phyloP scores from a whole-genome alignment of 2,113 vertebrate genomes.

The Dicaeum eximium region DNA sequence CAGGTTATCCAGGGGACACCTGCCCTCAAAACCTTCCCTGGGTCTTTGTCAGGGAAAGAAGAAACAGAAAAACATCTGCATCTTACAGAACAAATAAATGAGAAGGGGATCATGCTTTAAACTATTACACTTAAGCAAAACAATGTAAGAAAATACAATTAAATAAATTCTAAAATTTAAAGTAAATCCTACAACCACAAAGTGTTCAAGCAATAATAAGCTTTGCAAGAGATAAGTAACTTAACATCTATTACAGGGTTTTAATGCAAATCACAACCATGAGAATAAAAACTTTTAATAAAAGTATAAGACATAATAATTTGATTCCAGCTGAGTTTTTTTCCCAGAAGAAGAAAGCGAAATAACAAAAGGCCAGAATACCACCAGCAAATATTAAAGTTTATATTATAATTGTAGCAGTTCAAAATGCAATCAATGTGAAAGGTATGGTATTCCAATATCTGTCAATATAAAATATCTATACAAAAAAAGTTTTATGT shows the following conservation, averaged over 20 bases:
- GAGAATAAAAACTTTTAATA: background rate
- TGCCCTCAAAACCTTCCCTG: background rate
- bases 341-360: background rate
- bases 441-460: background rate
- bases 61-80: background rate
- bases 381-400: background rate
- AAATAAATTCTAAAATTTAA: background rate
- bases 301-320: background rate
- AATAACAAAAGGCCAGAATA: background rate
- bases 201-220: background rate
- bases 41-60: background rate
- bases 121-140: background rate
- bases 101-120: background rate
- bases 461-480: background rate
- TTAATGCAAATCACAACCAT: background rate
- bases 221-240: background rate
- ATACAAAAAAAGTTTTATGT: background rate
- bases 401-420: background rate
- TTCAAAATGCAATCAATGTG: background rate
- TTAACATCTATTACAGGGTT: background rate
- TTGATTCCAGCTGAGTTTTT: background rate
- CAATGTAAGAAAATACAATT: background rate
- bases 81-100: background rate
- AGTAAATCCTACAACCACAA: background rate
- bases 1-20: background rate